Conservation (phyloP, 2,113 vertebrate species). For the Leptodactylus fuscus region DNA sequence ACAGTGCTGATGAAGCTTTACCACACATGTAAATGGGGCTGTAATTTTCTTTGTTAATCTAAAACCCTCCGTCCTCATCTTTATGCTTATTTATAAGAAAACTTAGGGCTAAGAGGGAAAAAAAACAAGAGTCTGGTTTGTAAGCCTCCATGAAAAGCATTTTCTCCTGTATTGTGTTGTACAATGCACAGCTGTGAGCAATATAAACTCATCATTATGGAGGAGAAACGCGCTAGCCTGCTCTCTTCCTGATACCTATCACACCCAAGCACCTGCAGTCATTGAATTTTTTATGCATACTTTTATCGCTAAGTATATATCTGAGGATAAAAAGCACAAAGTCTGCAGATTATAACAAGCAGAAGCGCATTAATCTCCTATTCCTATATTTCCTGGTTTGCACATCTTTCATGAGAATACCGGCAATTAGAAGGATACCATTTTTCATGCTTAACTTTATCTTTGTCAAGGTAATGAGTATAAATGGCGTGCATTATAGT, state of each 20-base stretch:
- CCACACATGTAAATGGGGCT: constrained; percentile 5
- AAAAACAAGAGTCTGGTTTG: constrained; percentile 19
- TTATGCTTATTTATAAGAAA: constrained; percentile 39
- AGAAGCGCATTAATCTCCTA: constrained; percentile 53
- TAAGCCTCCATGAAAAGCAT: constrained; percentile 30
- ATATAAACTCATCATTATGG: constrained; percentile 57
- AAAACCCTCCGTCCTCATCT: constrained; percentile 25
- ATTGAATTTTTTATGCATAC: constrained; percentile 59
- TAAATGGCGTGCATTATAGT: constrained; percentile 60
- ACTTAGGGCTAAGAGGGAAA: constrained; percentile 1
- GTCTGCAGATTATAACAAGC: constrained; percentile 56
- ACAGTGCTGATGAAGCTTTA: background rate
- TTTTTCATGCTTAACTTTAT: constrained; percentile 61
- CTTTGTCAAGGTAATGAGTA: constrained; percentile 61
- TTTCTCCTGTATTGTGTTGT: constrained; percentile 46
- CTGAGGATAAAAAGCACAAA: constrained; percentile 55
- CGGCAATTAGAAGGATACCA: constrained; percentile 48
- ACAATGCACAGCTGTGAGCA: constrained; percentile 60
- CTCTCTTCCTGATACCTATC: constrained; percentile 55
- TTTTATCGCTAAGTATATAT: constrained; percentile 58
- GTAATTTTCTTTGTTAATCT: constrained; percentile 22
- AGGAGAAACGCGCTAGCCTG: constrained; percentile 10
- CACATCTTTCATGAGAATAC: constrained; percentile 52
- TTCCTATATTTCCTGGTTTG: constrained; percentile 45
- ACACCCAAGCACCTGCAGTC: constrained; percentile 55